Conservation (phyloP, 2,888 invertebrate genomes). For the Mythimna loreyi region DNA sequence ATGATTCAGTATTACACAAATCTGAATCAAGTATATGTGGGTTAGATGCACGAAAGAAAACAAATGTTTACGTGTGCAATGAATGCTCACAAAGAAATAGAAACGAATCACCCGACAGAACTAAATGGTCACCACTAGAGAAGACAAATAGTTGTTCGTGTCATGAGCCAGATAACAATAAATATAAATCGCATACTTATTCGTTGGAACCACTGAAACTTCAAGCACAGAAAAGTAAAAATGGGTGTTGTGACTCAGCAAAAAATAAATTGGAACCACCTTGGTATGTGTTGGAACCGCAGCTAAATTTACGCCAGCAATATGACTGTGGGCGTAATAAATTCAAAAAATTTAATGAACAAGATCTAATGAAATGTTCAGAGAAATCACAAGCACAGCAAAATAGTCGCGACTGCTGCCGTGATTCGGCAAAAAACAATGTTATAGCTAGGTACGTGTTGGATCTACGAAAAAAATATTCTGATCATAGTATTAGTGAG, state of each 20-base stretch:
- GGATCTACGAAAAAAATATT: neutral
- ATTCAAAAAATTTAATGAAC: neutral
- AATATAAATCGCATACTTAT: neutral
- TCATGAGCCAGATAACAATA: neutral
- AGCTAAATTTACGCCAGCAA: neutral
- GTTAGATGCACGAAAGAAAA: neutral
- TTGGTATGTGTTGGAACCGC: no score
- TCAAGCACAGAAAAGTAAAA: neutral
- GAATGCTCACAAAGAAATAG: no score
- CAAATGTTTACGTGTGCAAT: no score
- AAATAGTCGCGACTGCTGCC: neutral
- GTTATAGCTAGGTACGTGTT: neutral
- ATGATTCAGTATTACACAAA: neutral
- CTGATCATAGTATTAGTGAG: neutral
- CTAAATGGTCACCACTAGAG: neutral
- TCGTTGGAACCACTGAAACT: neutral
- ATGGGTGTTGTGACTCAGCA: neutral
- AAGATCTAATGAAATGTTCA: neutral
- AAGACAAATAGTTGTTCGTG: neutral
- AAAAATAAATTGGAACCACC: neutral
- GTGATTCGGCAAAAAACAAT: neutral
- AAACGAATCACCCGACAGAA: no score
- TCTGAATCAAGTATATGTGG: neutral
- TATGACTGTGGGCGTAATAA: neutral
- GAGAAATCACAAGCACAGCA: neutral